These are phyloP conservation scores for Drosophila parthenogenetica DNA, from an alignment of 2,888 invertebrate species.

Conservation along the genomic window DNA sequence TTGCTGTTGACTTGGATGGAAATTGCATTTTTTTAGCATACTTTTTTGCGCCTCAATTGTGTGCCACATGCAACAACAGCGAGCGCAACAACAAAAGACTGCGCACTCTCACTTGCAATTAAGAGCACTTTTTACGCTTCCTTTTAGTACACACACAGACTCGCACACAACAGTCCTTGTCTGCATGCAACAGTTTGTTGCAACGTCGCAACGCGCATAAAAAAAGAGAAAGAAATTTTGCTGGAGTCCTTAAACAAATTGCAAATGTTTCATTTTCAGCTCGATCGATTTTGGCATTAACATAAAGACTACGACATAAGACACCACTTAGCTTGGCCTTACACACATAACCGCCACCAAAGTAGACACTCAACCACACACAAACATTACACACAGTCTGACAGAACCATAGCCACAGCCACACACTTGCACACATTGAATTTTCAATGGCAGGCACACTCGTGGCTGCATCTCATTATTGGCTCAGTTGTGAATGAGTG, in stretches of 20 bases:
- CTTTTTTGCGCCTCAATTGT: constrained; percentile 43
- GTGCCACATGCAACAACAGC: constrained; percentile 1
- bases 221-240: neutral
- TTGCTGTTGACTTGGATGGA: constrained; percentile 15
- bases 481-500: neutral
- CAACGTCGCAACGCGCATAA: neutral
- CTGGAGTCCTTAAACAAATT: neutral
- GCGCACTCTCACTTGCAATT: constrained; percentile 18
- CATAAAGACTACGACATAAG: constrained; percentile 1
- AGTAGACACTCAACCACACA: neutral
- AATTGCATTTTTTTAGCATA: constrained; percentile 44
- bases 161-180: neutral
- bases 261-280: constrained; percentile 2
- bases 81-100: constrained; percentile 3
- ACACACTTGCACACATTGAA: neutral
- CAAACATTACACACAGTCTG: neutral
- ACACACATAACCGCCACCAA: neutral
- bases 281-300: constrained; percentile 17
- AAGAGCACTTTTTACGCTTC: constrained; percentile 5
- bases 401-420: neutral
- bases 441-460: constrained; percentile 7
- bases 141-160: neutral
- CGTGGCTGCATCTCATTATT: constrained; percentile 40
- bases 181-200: constrained; percentile 23
- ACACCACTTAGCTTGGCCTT: neutral